Conservation (phyloP, 2,797 vertebrate genomes). For the Melanotaenia maccullochi region DNA sequence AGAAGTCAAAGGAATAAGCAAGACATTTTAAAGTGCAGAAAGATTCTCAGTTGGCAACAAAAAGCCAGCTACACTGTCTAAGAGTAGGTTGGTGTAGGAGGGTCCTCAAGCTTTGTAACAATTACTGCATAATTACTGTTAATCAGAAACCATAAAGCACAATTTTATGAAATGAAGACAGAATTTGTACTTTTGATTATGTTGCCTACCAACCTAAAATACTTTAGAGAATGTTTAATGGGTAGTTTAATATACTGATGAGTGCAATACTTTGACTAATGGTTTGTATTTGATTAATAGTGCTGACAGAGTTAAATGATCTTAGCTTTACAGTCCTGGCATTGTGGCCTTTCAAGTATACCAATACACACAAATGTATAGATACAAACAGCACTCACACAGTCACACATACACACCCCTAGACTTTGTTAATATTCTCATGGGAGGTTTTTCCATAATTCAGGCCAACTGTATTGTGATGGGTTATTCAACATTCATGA, state of each 20-base stretch:
- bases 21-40: not conserved
- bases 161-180: not conserved
- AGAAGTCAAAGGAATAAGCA: not conserved
- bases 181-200: not conserved
- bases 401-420: slow-evolving; percentile 65
- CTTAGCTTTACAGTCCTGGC: slow-evolving; percentile 21
- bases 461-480: slow-evolving; percentile 99
- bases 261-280: not conserved
- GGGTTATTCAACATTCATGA: slow-evolving; percentile 99
- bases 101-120: not conserved
- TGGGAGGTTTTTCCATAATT: slow-evolving; percentile 97
- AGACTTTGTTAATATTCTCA: slow-evolving; percentile 97
- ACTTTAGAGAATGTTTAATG: not conserved
- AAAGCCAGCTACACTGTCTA: not conserved
- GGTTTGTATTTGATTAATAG: not conserved
- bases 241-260: not conserved
- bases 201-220: not conserved
- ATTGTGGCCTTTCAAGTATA: slow-evolving; percentile 30
- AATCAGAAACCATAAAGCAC: not conserved
- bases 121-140: not conserved
- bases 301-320: not conserved
- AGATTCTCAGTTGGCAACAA: not conserved
- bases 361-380: slow-evolving; percentile 54
- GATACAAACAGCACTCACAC: slow-evolving; percentile 49
- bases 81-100: not conserved